Evolutionary conservation across 2,888 invertebrate species (phyloP), one percentile per base, ranked within the genome.

Genomic region (Pardosa pseudoannulata): DNA sequence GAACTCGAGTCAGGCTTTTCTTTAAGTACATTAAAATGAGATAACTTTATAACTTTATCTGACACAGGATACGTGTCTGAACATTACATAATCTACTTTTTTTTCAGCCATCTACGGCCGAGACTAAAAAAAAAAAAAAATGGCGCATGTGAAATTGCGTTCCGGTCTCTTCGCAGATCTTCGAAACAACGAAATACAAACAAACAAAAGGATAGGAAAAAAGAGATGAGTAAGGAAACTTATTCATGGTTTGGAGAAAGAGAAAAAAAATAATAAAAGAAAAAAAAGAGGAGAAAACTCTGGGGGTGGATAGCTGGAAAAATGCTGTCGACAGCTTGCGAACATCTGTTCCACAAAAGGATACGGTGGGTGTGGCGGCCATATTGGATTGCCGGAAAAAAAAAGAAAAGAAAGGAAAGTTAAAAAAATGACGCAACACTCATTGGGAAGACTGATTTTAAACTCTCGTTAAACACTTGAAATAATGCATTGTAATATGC

Each of bases 331-430:
- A 81, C 81, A 81, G 68, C 75, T 62, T 31, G 27, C 16, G 39
- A 75, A 64, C 82, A 82, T 75, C 75, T 82, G 82, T 31, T 71
- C 29, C 29, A 19, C 29, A 19, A 67, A 76, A 56, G 23, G 67
- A 68, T 19, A 62, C 13, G 3, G 75, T 39, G 82, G 64, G 75
- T 62, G 70, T 23, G 68, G 67, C 41, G 23, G 46, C 41, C 75
- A 82, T 73, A 75, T 82, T 75, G 62, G 23, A 41, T 28, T 28
- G 79, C 71, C 64, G 31, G 23, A n/a, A n/a, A n/a, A n/a, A n/a
- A n/a, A n/a, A n/a, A n/a, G n/a, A n/a, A n/a, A n/a, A n/a, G 23
- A 56, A 56, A 23, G 16, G n/a, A n/a, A n/a, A n/a, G n/a, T n/a
- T n/a, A n/a, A n/a, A n/a, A n/a, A n/a, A n/a, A n/a, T n/a, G n/a